phyloP scores from a whole-genome alignment of 2,888 invertebrate genomes.

The Brassicogethes aeneus region DNA sequence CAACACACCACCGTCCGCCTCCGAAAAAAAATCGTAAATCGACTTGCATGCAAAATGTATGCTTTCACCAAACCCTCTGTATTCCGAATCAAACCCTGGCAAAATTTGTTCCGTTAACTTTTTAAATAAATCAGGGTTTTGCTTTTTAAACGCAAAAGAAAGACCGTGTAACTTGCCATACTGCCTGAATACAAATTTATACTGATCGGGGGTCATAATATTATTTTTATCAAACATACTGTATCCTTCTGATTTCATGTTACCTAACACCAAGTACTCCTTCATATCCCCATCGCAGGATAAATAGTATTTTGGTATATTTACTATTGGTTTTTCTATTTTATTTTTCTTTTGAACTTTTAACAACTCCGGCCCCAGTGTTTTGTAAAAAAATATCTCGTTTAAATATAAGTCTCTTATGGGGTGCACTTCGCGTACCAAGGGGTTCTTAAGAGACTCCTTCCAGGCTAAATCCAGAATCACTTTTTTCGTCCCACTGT shows the following conservation, averaged over 20 bases:
- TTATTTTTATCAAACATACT: neutral
- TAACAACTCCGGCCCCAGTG: neutral
- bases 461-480: neutral
- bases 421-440: neutral
- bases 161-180: neutral
- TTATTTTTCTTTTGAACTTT: neutral
- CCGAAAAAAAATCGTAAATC: neutral
- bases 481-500: neutral
- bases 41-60: too few species aligned
- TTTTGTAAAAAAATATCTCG: neutral
- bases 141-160: neutral
- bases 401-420: neutral
- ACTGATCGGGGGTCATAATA: neutral
- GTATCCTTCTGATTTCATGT: neutral
- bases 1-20: neutral
- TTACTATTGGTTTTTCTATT: neutral
- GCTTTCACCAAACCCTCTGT: too few species aligned
- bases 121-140: neutral
- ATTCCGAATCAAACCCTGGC: too few species aligned
- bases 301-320: neutral
- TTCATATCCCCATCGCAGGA: neutral
- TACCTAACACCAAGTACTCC: neutral
- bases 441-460: neutral
- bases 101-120: too few species aligned
- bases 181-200: neutral